Percentiles rank a stretch among this genome's conserved stretches.
These are phyloP conservation scores for Brachyistius frenatus DNA, from an alignment of 2,113 vertebrate genomes.

Conservation along the genomic window DNA sequence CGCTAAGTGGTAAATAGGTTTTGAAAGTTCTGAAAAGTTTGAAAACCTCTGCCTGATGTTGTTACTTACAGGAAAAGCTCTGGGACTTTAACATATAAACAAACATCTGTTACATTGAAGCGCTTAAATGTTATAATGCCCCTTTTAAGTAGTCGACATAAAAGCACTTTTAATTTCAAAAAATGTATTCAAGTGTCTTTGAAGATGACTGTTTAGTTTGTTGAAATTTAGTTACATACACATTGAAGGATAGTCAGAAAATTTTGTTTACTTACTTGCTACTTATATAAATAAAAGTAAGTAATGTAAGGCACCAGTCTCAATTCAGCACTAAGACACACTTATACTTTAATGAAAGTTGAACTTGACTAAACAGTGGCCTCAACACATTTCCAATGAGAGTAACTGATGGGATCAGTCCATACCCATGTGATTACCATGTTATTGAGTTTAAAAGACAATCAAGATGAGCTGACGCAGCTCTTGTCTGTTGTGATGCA, in stretches of 20 bases:
- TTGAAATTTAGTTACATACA: not conserved
- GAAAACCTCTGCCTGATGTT: no score
- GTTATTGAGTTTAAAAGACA: constrained; percentile 4
- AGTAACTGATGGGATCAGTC: not conserved
- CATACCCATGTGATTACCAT: not conserved
- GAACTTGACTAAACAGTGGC: not conserved
- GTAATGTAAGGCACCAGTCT: not conserved
- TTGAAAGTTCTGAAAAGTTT: no score
- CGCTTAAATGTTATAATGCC: not conserved
- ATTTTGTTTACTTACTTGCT: no score
- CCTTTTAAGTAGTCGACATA: not conserved
- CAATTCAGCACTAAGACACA: not conserved
- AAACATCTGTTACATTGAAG: no score
- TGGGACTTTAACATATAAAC: no score
- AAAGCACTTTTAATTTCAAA: not conserved
- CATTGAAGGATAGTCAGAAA: not conserved
- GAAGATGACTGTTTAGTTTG: no score
- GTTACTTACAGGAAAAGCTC: no score
- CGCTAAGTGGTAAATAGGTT: no score
- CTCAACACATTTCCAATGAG: not conserved
- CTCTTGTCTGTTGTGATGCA: constrained; percentile 16
- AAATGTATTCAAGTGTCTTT: no score
- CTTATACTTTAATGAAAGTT: not conserved
- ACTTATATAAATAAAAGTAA: not conserved
- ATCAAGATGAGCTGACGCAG: constrained; percentile 40